These are phyloP conservation scores for Pandion haliaetus DNA, from an alignment of 2,113 vertebrate species.

Conservation along the genomic window DNA sequence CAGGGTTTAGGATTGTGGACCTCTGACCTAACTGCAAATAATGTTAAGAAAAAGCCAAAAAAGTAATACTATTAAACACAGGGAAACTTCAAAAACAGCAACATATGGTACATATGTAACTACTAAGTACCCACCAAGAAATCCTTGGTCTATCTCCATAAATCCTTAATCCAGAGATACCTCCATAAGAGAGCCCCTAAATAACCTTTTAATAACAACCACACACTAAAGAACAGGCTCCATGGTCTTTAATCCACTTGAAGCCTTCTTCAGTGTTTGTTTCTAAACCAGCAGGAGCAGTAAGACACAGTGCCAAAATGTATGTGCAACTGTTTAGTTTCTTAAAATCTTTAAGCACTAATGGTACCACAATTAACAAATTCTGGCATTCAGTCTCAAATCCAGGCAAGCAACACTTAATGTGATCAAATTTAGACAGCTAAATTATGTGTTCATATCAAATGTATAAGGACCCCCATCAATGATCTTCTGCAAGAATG, in stretches of 20 bases:
- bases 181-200: slow-evolving; percentile 8
- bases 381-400: not conserved
- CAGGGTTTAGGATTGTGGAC: not conserved
- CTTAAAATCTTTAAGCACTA: not conserved
- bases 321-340: not conserved
- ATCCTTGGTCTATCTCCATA: not conserved
- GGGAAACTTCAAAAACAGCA: slow-evolving; percentile 37
- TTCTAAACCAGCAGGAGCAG: not conserved
- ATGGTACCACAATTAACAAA: not conserved
- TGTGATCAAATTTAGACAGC: not conserved
- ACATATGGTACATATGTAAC: not conserved
- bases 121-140: not conserved
- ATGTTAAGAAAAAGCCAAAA: not conserved
- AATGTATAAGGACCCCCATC: not conserved
- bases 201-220: slow-evolving; percentile 14
- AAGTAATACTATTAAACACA: not conserved
- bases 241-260: not conserved
- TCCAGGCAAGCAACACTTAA: not conserved
- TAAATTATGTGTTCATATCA: not conserved
- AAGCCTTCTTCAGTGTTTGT: not conserved
- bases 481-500: not conserved
- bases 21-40: not conserved
- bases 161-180: slow-evolving; percentile 44
- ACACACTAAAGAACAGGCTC: not conserved
- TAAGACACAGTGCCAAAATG: not conserved